phyloP scores from a whole-genome alignment of 2,888 invertebrate genomes.

The Drosophila borborema region DNA sequence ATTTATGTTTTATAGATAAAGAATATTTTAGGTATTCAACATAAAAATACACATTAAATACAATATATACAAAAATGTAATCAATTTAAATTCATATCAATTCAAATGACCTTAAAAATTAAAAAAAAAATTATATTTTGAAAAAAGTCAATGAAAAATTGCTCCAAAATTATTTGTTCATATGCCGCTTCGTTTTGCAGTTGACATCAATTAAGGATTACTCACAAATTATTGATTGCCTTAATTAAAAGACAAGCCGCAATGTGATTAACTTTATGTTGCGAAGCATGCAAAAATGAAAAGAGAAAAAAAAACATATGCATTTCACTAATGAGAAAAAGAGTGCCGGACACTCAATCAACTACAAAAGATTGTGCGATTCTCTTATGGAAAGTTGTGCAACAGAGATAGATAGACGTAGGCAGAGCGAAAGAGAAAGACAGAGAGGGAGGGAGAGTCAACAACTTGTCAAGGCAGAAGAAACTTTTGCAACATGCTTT shows the following conservation, averaged over 20 bases:
- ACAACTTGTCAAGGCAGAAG: slow-evolving; percentile 40
- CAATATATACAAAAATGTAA: no score
- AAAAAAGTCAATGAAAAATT: neutral
- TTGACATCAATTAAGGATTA: slow-evolving; percentile 46
- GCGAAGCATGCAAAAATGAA: slow-evolving; percentile 17
- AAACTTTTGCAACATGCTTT: slow-evolving; percentile 61
- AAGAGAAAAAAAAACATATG: slow-evolving; percentile 53
- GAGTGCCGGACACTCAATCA: slow-evolving; percentile 65
- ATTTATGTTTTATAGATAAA: no score
- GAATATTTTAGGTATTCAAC: no score
- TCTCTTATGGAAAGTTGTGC: slow-evolving; percentile 45
- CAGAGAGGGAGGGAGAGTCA: slow-evolving; percentile 17
- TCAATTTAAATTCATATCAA: neutral
- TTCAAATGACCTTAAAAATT: neutral
- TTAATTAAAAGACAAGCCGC: slow-evolving; percentile 57
- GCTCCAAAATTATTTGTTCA: neutral
- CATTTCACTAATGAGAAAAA: slow-evolving; percentile 59
- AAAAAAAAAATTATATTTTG: no score
- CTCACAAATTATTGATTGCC: slow-evolving; percentile 63
- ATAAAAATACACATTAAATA: no score
- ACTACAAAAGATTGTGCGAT: slow-evolving; percentile 24
- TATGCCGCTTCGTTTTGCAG: neutral
- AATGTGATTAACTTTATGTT: slow-evolving; percentile 23
- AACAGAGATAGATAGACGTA: slow-evolving; percentile 8
- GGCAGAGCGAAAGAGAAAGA: neutral